Evolutionary conservation across 2,797 vertebrate species (phyloP).

Genomic region (Sylvia borin): DNA sequence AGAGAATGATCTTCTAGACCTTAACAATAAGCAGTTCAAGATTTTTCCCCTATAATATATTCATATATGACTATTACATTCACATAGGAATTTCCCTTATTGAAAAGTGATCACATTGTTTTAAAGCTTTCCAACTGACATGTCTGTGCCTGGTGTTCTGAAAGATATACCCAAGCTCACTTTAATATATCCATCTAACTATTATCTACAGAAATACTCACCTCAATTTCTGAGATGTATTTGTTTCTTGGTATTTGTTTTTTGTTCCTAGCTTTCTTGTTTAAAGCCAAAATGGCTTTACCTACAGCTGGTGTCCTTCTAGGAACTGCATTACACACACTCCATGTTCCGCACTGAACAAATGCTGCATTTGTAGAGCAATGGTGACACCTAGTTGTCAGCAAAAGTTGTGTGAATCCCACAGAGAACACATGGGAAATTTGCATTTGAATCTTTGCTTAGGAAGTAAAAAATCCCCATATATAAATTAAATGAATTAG

Average conservation of each 20-base stretch:
- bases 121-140: neutral
- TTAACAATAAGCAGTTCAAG: neutral
- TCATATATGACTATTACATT: neutral
- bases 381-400: slow-evolving; percentile 63
- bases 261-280: neutral
- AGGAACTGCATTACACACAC: neutral
- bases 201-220: neutral
- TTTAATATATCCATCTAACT: neutral
- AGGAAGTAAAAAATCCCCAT: neutral
- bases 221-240: neutral
- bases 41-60: neutral
- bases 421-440: neutral
- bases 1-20: neutral
- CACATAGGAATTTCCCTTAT: neutral
- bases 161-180: neutral
- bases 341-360: neutral
- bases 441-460: neutral
- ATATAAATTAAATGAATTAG: neutral
- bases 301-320: neutral
- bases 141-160: neutral
- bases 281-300: neutral
- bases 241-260: neutral
- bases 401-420: neutral
- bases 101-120: neutral
- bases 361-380: neutral